Evolutionary conservation across 37 sponge, comb jelly and placozoan genomes (phyloP).

Genomic region (Oopsacas minuta): DNA sequence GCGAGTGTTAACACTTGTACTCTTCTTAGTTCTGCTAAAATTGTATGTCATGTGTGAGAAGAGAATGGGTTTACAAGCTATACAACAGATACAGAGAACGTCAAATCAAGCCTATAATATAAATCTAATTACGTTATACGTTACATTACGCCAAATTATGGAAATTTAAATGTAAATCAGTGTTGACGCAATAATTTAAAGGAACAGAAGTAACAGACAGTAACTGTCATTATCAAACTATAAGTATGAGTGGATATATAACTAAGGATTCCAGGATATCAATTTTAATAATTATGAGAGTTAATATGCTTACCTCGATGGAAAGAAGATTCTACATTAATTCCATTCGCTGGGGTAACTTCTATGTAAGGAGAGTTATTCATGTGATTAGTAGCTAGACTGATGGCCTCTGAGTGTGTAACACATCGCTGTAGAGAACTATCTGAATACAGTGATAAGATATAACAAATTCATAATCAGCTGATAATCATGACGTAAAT

Average conservation of each 20-base stretch:
- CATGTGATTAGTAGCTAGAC: not conserved
- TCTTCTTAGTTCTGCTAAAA: too few species aligned
- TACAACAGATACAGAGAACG: not conserved
- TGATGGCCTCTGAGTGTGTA: not conserved
- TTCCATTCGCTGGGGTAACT: not conserved
- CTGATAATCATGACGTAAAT: not conserved
- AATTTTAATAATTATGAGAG: too few species aligned
- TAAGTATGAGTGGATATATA: too few species aligned
- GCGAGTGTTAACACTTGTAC: not conserved
- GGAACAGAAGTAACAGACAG: too few species aligned
- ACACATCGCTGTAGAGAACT: not conserved
- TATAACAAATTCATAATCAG: not conserved
- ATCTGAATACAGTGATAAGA: not conserved
- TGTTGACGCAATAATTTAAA: too few species aligned
- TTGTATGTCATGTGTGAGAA: not conserved
- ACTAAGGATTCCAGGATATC: too few species aligned
- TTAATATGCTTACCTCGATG: not conserved
- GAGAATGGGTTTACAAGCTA: not conserved
- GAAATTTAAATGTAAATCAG: too few species aligned
- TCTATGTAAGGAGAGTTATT: not conserved
- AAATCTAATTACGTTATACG: too few species aligned
- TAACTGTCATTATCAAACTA: too few species aligned
- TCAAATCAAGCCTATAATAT: too few species aligned
- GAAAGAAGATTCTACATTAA: slow-evolving; percentile 3
- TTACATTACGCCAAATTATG: too few species aligned